phyloP scores from a whole-genome alignment of 2,797 vertebrate species.

The Rhodeus uyekii region DNA sequence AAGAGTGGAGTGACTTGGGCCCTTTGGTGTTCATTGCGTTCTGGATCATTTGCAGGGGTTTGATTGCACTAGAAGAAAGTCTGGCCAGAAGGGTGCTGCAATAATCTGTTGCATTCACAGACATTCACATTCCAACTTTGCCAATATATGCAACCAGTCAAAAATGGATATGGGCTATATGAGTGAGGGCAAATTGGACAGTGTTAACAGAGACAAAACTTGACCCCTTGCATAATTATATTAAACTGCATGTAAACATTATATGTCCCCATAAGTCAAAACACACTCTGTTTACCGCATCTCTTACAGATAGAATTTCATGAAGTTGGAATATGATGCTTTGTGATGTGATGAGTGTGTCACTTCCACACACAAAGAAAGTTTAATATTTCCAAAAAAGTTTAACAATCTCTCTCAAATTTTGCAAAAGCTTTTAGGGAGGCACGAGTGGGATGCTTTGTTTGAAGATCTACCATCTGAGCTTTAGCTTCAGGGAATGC shows the following conservation, averaged over 20 bases:
- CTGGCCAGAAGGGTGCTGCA: no score
- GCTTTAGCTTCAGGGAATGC: conserved; percentile 18
- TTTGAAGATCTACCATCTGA: conserved; percentile 32
- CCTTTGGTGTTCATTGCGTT: no score
- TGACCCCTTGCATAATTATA: not conserved
- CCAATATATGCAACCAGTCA: not conserved
- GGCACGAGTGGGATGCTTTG: conserved; percentile 34
- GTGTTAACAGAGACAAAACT: not conserved
- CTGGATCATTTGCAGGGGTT: no score
- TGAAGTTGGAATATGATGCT: not conserved
- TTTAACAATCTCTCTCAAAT: not conserved
- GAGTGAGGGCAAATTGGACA: not conserved
- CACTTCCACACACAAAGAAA: not conserved
- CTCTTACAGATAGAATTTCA: not conserved
- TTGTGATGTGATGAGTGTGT: not conserved
- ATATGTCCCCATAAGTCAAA: not conserved
- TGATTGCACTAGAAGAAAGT: no score
- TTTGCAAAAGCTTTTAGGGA: not conserved
- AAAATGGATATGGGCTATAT: not conserved
- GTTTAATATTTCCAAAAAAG: not conserved
- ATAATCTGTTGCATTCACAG: no score
- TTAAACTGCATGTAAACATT: not conserved
- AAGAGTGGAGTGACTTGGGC: no score
- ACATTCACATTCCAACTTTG: not conserved
- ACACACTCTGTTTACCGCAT: not conserved